Conservation (phyloP, 2,113 vertebrate species). For the Cavia aperea region DNA sequence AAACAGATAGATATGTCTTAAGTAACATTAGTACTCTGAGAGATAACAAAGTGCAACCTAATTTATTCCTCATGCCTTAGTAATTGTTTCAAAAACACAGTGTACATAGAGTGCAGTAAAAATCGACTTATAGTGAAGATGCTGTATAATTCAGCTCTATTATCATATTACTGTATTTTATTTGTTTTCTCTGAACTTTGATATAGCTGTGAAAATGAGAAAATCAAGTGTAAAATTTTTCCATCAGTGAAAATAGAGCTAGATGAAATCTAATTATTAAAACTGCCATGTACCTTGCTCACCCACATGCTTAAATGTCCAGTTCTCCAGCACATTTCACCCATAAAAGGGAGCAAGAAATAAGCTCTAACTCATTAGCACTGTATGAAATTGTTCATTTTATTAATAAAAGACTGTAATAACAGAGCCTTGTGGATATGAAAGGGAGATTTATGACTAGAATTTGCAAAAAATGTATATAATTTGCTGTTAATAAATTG, state of each 20-base stretch:
- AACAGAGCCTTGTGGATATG: conserved; percentile 45
- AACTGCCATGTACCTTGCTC: conserved; percentile 70
- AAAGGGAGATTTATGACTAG: conserved; percentile 63
- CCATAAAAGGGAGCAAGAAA: conserved; percentile 51
- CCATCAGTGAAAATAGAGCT: conserved; percentile 74
- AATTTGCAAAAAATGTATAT: conserved; percentile 59
- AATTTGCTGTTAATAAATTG: conserved; percentile 61
- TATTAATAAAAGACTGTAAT: conserved; percentile 64
- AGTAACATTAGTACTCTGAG: conserved; percentile 59
- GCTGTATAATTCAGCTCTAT: conserved; percentile 64
- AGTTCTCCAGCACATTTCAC: conserved; percentile 50
- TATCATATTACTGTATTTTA: conserved; percentile 72
- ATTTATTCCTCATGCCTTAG: conserved; percentile 49
- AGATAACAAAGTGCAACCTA: conserved; percentile 47
- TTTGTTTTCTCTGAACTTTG: conserved; percentile 68
- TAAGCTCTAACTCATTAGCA: conserved; percentile 63
- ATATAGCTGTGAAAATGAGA: conserved; percentile 72
- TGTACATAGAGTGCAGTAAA: conserved; percentile 58
- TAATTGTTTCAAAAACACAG: conserved; percentile 62
- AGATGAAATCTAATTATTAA: conserved; percentile 67
- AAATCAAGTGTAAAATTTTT: conserved; percentile 76
- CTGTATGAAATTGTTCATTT: conserved; percentile 57
- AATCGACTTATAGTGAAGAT: conserved; percentile 56
- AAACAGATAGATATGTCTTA: conserved; percentile 45
- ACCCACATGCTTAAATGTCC: conserved; percentile 60